A percentile compares a stretch with the other conserved stretches of the same genome.
These are phyloP conservation scores for Colaptes auratus DNA, from an alignment of 2,113 vertebrate species.

Conservation along the genomic window DNA sequence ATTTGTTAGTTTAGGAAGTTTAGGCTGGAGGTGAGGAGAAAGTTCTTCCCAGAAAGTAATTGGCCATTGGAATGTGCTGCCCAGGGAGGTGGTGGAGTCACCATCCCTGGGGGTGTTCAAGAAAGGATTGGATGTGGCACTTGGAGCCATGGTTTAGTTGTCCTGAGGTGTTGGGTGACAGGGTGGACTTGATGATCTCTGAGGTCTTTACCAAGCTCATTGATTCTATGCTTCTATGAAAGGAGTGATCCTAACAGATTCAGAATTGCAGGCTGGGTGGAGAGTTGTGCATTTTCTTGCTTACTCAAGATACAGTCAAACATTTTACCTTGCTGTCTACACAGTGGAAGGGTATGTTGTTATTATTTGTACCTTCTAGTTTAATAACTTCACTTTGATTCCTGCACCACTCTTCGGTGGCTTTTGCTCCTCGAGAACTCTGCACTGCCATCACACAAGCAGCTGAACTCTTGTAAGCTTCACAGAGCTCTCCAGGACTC, in stretches of 20 bases:
- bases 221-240: background rate
- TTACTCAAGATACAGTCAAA: background rate
- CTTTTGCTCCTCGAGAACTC: background rate
- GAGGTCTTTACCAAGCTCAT: too few species aligned
- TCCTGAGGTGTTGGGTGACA: too few species aligned
- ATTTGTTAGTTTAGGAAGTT: background rate
- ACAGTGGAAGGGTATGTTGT: background rate
- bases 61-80: too few species aligned
- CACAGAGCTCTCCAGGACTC: background rate
- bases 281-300: background rate
- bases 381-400: background rate
- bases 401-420: background rate
- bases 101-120: too few species aligned
- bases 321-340: background rate
- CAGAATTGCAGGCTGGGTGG: background rate
- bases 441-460: background rate
- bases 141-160: too few species aligned
- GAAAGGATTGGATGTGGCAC: too few species aligned
- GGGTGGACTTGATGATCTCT: too few species aligned
- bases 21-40: too few species aligned
- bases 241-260: background rate
- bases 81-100: too few species aligned
- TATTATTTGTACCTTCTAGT: background rate
- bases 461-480: background rate
- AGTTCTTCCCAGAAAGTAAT: too few species aligned